A percentile compares a stretch with the other conserved stretches of the same genome.
Conservation (phyloP, 2,888 invertebrate species). For the Zaprionus bogoriensis region DNA sequence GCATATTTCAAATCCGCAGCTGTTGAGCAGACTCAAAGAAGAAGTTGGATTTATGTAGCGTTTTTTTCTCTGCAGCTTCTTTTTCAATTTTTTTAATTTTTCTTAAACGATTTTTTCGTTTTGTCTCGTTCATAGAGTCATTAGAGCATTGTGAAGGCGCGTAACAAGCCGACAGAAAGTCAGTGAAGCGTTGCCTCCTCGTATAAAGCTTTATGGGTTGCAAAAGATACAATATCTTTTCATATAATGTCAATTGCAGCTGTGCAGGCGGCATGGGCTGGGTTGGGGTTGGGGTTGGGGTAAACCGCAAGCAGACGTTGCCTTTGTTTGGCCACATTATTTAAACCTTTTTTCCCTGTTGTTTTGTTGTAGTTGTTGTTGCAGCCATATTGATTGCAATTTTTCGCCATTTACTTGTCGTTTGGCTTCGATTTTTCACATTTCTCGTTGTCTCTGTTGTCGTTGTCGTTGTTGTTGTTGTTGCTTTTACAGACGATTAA, state of each 20-base stretch:
- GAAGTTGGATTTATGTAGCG: background rate
- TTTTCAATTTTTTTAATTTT: background rate
- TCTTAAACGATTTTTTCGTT: background rate
- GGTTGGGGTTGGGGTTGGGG: background rate
- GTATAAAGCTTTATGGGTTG: conserved; percentile 19
- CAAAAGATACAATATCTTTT: conserved; percentile 50
- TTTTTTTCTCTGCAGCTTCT: no score
- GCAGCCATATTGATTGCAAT: conserved; percentile 64
- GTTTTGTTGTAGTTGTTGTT: conserved; percentile 12
- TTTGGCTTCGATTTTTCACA: conserved; percentile 28
- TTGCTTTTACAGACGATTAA: conserved; percentile 51
- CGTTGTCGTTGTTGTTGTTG: background rate
- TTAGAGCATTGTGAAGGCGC: conserved; percentile 38
- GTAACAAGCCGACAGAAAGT: conserved; percentile 41
- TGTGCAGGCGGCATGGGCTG: background rate
- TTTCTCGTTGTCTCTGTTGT: background rate
- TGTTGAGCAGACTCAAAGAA: conserved; percentile 12
- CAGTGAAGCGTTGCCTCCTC: conserved; percentile 53
- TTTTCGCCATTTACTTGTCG: conserved; percentile 48
- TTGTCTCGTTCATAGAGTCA: conserved; percentile 2
- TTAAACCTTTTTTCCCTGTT: conserved; percentile 35
- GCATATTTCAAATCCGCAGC: conserved; percentile 40
- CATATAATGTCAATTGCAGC: conserved; percentile 48
- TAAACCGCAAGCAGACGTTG: conserved; percentile 50
- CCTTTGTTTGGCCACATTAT: conserved; percentile 35